These are phyloP conservation scores for Agrotis segetum DNA, from an alignment of 2,888 invertebrate genomes.

Conservation along the genomic window DNA sequence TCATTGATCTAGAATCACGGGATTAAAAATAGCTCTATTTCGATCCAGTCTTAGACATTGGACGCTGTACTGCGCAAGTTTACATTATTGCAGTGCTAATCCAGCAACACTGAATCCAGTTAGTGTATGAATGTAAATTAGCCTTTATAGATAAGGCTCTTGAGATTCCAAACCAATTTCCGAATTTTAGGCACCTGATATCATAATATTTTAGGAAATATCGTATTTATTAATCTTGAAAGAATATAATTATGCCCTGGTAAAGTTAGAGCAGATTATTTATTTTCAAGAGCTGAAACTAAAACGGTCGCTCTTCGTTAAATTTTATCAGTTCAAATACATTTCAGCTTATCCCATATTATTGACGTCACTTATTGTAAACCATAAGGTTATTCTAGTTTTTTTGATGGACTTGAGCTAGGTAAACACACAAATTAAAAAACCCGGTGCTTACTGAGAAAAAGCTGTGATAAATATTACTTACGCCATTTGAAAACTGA, in stretches of 20 bases:
- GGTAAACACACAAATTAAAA: background rate
- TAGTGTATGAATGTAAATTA: no score
- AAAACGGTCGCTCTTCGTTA: background rate
- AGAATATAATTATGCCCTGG: background rate
- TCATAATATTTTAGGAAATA: background rate
- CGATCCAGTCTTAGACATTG: no score
- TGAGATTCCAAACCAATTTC: background rate
- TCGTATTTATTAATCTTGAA: background rate
- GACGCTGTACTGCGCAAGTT: no score
- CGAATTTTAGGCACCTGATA: background rate
- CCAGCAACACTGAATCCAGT: no score
- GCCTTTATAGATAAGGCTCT: background rate
- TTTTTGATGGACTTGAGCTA: background rate
- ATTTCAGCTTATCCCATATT: background rate
- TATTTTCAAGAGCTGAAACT: background rate
- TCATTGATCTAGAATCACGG: no score
- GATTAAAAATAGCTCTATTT: no score
- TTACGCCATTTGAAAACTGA: slow-evolving; percentile 11
- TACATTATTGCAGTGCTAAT: no score
- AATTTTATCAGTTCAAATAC: background rate
- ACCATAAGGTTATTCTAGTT: background rate
- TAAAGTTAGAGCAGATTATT: background rate
- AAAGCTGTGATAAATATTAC: background rate
- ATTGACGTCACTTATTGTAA: background rate
- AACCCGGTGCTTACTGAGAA: background rate